Base-by-base conservation (phyloP, 2,888 invertebrate species). In the Catonia carolina region DNA sequence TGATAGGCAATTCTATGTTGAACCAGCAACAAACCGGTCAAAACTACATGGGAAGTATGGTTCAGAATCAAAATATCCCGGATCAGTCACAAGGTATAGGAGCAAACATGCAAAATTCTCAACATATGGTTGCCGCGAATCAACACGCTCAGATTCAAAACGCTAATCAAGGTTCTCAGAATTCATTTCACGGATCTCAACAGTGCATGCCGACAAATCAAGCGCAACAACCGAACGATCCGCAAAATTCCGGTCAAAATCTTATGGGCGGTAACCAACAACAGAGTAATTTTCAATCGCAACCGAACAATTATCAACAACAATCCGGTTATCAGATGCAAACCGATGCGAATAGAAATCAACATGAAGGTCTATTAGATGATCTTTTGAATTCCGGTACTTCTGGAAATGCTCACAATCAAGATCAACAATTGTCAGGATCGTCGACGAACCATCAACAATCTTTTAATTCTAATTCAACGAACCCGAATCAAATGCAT, bases 351-450 rank as follows among this genome's bases (percentile, higher is more conserved):
- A 54, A 36, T 42, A 31, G 39, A 10, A 50, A 51, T 45, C 27
- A 27, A 27, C 27, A 27, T 27, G 27, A 27, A 27, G 27, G 27
- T 7, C n/a, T 15, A 17, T 39, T 39, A n/a, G 15, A 15, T 39
- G 15, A 3, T 17, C n/a, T 39, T 7, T 27, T 27, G 8, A 27
- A 27, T 8, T 15, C 37, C 35, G 45, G 45, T 22, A 56, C 45
- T n/a, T 36, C n/a, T 50, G 55, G 55, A 18, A 52, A 20, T 14
- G 18, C 36, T 0, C 74, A 72, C 37, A 67, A 69, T 18, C 74
- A 70, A 60, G 75, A 74, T 42, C 48, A 36, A 35, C 39, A 55
- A 20, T 51, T 50, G 42, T 27, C 27, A 6, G 36, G 41, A 22
- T 33, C 37, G 42, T 52, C 53, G 23, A 27, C 15, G 8, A 47